Base-by-base conservation (phyloP, 2,797 vertebrate genomes). In the Nothura maculosa region DNA sequence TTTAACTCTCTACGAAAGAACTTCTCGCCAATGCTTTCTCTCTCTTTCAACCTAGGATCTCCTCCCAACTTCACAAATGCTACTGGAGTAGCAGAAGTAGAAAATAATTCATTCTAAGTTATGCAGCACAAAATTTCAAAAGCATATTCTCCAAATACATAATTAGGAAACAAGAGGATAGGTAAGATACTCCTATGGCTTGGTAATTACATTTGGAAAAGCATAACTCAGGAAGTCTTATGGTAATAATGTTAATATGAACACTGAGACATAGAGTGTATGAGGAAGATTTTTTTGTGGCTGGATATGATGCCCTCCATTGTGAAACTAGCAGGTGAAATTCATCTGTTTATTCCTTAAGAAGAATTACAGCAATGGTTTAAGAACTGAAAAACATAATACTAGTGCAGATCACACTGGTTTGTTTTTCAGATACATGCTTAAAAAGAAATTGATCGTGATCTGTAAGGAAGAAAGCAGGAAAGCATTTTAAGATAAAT, bases 171-270 rank as follows among this genome's bases (percentile, higher is more conserved):
- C 5, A 74, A 60, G 10, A 86, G 42, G 19, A 47, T 11, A 55
- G 20, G 11, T 19, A 77, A 80, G 72, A 67, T 36, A 30, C 27
- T 93, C n/a, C 25, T 68, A 55, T 24, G 36, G 19, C 34, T 63
- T 73, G 82, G 40, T 38, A 88, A 63, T 80, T 72, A 70, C 34
- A 8, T 45, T 73, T 80, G 74, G 81, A 89, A 89, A 93, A 89
- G 77, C 3, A 50, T 77, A 74, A 80, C 40, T 80, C 60, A 83
- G 68, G 70, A 85, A 68, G 50, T 6, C 50, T 72, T 45, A 72
- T 20, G 38, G 24, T 43, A 63, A 64, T 76, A 57, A 55, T 50
- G 20, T 75, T 75, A 62, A 69, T 7, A 64, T 50, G 25, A 76
- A 47, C 20, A 73, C n/a, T n/a, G 70, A 61, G 25, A 9, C 40